phyloP scores from a whole-genome alignment of 2,113 vertebrate species.

The Craseonycteris thonglongyai region DNA sequence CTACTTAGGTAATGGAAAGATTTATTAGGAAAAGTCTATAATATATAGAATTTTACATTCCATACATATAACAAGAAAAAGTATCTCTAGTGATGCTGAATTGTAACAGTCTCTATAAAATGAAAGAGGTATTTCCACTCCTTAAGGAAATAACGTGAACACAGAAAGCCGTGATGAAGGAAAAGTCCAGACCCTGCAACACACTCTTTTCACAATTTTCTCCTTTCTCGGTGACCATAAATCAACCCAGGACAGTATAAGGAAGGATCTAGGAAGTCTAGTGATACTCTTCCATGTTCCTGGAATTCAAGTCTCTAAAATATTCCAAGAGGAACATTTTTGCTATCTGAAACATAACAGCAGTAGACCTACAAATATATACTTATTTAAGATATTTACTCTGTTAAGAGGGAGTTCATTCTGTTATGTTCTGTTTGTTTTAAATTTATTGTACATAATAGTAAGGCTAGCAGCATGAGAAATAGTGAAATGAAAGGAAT shows the following conservation, averaged over 20 bases:
- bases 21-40: not conserved
- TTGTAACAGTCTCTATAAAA: not conserved
- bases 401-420: not conserved
- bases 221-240: not conserved
- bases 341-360: not conserved
- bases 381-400: not conserved
- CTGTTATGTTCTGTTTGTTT: not conserved
- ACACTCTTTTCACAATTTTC: not conserved
- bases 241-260: not conserved
- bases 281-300: not conserved
- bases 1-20: not conserved
- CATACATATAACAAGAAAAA: not conserved
- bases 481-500: not conserved
- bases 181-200: not conserved
- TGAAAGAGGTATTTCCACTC: not conserved
- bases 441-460: not conserved
- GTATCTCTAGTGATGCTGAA: not conserved
- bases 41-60: not conserved
- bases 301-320: not conserved
- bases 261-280: not conserved
- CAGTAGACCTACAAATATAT: not conserved
- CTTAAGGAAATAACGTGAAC: not conserved
- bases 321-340: not conserved
- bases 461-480: not conserved
- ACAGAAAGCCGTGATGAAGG: not conserved